Base-by-base conservation (phyloP, 1,140 invertebrate species). In the Drosophila repletoides region DNA sequence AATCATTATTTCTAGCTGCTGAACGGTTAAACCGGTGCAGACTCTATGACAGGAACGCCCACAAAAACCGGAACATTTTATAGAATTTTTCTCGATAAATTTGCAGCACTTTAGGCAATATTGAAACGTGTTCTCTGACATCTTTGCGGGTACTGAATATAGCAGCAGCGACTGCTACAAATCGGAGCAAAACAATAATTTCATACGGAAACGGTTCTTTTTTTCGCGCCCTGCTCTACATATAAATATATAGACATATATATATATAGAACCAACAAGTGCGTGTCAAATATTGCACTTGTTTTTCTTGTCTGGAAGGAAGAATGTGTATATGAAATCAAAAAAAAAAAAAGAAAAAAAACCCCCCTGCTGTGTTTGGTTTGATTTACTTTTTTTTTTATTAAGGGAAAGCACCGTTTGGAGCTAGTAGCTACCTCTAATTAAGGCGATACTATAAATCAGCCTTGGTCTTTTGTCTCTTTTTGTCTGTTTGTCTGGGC, bases 51-150 rank as follows among this genome's bases (percentile, higher is more conserved):
- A 63, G 12, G 40, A 9, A 10, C 31, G 41, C 0, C 38, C 56
- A 14, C 79, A 84, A 0, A 28, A 5, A 0, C 14, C 36, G 14
- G 45, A 49, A 7, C 77, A 83, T 14, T 51, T 24, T 17, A 84
- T 22, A 2, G 6, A 19, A 10, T 24, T 36, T 14, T 2, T 33
- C 24, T n/a, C 9, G 28, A 74, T 63, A 14, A 38, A n/a, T 5
- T 43, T 31, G 9, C 43, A 17, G 41, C 80, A 84, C 38, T 72
- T 72, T 5, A 60, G 19, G 28, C 79, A 84, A 26, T 38, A 58
- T 59, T 52, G 43, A 43, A 46, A 15, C 29, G 70, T 29, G 26
- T 26, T 43, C 9, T 14, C 61, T 71, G 53, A 86, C 75, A 86
- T 86, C 40, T 56, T 5, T 33, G 7, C 21, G 66, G 29, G 10